Percentiles rank a stretch among this genome's conserved stretches.
These are phyloP conservation scores for Prunella strophiata DNA, from an alignment of 2,797 vertebrate genomes.

Conservation along the genomic window DNA sequence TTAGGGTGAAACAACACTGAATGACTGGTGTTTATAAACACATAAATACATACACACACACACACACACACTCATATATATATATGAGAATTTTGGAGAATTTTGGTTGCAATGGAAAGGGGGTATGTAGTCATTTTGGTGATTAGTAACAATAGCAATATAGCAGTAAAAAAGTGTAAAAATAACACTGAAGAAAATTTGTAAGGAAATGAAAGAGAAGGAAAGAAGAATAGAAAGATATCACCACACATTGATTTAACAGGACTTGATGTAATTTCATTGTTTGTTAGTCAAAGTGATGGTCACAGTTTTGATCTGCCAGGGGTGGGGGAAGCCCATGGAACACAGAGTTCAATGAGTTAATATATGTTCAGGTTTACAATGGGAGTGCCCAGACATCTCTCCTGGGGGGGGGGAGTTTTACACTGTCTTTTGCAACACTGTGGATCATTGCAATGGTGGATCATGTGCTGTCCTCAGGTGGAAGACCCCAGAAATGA, in stretches of 20 bases:
- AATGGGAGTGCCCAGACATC: background rate
- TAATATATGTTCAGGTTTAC: background rate
- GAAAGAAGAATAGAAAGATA: background rate
- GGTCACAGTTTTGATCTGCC: background rate
- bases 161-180: background rate
- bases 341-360: background rate
- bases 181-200: background rate
- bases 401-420: background rate
- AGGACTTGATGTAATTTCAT: background rate
- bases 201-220: background rate
- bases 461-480: background rate
- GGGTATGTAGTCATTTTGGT: background rate
- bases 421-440: background rate
- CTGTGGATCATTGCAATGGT: background rate
- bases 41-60: background rate
- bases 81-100: background rate
- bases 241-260: background rate
- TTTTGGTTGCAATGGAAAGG: background rate
- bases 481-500: background rate
- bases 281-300: background rate
- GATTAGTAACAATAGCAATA: background rate
- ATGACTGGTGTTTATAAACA: rapidly evolving
- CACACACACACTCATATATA: no score
- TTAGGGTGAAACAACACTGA: background rate
- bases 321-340: background rate